These are phyloP conservation scores for Hucho hucho DNA, from an alignment of 2,113 vertebrate species.

Conservation along the genomic window DNA sequence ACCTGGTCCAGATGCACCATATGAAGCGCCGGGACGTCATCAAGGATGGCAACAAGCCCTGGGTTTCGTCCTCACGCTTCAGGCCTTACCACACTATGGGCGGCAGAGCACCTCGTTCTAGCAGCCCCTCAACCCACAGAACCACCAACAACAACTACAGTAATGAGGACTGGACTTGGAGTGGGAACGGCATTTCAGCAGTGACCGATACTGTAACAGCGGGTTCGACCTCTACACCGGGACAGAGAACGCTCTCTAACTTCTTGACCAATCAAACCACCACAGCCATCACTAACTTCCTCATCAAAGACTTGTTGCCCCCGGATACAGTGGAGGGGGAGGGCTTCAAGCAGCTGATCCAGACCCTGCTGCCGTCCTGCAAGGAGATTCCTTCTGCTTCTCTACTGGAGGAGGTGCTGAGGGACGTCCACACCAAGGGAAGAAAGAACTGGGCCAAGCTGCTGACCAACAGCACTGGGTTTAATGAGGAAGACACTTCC, in stretches of 20 bases:
- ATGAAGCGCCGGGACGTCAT: conserved; percentile 38
- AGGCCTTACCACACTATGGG: neutral
- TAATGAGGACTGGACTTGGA: too few relatives aligned
- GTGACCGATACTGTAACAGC: neutral
- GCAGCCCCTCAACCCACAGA: neutral
- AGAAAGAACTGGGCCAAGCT: conserved; percentile 36
- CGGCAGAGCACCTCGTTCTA: neutral
- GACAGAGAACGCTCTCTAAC: conserved; percentile 10
- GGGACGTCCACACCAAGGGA: conserved; percentile 43
- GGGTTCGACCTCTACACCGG: neutral
- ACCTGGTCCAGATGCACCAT: conserved; percentile 70
- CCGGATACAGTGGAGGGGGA: conserved; percentile 65
- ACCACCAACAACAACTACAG: too few relatives aligned
- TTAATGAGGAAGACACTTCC: conserved; percentile 1
- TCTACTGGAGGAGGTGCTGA: conserved; percentile 58
- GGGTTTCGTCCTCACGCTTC: too few relatives aligned
- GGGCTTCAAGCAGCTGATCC: conserved; percentile 71
- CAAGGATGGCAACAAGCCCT: neutral
- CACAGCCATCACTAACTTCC: conserved; percentile 65
- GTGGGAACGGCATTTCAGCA: neutral
- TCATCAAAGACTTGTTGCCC: conserved; percentile 70
- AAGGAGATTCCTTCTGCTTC: conserved; percentile 54
- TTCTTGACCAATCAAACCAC: conserved; percentile 46
- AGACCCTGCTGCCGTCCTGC: conserved; percentile 63
- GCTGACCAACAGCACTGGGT: conserved; percentile 21